Base-by-base conservation (phyloP, 2,797 vertebrate species). In the Thaleichthys pacificus region DNA sequence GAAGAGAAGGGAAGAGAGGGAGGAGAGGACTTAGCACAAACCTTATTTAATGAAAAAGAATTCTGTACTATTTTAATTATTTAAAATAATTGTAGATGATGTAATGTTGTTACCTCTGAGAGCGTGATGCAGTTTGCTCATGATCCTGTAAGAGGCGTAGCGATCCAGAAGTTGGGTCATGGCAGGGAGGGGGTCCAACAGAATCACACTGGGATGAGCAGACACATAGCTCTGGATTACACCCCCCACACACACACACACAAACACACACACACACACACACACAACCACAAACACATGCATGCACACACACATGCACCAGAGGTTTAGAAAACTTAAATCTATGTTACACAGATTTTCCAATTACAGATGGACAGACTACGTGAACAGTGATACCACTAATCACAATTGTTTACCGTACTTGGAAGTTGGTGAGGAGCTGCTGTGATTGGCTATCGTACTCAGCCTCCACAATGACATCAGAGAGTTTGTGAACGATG, bases 401-500 rank as follows among this genome's bases (percentile, higher is more conserved):
- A 54, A 54, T 54, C 17, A 19, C 15, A 56, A 56, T 30, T 32
- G 19, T 54, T 15, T 24, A 61, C 1, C 0, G 57, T 72, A 85
- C 93, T 89, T 93, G 89, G 71, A 94, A 92, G 78, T 88, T 89
- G 66, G 72, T 74, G 2, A 94, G 88, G 49, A 93, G 88, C 78
- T 88, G 85, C 74, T 89, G 88, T 0, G 92, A 91, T 42, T 89
- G 85, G 72, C 83, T 86, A 80, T 93, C 82, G 0, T 90, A 86
- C 72, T 91, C 88, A 0, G 93, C 91, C 68, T 94, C 91, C 42
- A 93, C 88, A 1, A 93, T 89, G 70, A 93, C 86, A 4, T 94
- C 93, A 19, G 93, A 93, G 30, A 94, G 87, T 76, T 94, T 94
- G 85, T 94, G 93, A 19, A 94, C 74, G 5, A 94, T 94, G 68